phyloP scores from a whole-genome alignment of 2,113 vertebrate genomes.

The Athene noctua region DNA sequence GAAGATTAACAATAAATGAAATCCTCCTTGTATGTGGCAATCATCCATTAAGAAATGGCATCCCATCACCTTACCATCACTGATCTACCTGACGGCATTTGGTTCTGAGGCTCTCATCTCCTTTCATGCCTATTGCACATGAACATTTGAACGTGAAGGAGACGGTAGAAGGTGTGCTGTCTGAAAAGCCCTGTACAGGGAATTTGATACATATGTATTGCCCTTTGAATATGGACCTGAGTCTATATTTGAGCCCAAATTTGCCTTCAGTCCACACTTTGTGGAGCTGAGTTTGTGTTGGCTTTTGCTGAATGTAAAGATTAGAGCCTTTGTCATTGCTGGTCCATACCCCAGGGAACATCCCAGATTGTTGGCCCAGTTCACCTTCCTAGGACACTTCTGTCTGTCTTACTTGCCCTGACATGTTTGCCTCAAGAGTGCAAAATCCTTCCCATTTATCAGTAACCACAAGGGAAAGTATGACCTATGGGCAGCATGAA shows the following conservation, averaged over 20 bases:
- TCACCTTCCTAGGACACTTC: background rate
- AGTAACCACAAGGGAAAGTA: background rate
- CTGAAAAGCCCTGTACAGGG: background rate
- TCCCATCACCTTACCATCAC: background rate
- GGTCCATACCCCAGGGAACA: background rate
- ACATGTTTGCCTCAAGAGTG: background rate
- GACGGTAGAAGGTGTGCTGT: background rate
- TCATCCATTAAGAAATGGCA: background rate
- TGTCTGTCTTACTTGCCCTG: background rate
- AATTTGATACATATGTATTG: background rate
- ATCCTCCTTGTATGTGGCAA: background rate
- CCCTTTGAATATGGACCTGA: background rate
- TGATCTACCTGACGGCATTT: background rate
- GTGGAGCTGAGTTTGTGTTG: background rate
- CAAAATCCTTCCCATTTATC: background rate
- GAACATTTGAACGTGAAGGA: background rate
- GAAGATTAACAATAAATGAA: background rate
- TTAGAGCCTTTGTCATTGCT: background rate
- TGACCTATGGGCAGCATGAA: background rate
- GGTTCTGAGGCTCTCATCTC: background rate
- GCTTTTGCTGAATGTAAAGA: background rate
- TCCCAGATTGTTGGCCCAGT: background rate
- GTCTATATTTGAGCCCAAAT: background rate
- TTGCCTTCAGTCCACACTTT: background rate
- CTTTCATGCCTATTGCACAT: rapidly evolving